Evolutionary conservation across 1,140 invertebrate species (phyloP).

Genomic region (Nixonia krombeini): DNA sequence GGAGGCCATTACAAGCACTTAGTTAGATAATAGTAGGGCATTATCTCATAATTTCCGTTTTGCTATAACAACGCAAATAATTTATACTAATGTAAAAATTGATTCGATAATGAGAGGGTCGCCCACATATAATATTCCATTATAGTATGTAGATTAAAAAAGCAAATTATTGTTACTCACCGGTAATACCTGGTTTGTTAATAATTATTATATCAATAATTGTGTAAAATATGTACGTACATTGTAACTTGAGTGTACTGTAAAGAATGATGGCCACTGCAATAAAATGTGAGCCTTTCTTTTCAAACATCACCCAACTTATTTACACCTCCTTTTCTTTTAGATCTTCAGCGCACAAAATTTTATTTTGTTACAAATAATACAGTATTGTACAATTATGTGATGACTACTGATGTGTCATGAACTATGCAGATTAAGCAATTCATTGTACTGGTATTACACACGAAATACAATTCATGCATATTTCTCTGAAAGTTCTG

Average conservation of each 20-base stretch:
- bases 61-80: no score
- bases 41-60: no score
- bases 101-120: neutral
- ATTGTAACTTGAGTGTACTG: slow-evolving; percentile 69
- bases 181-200: slow-evolving; percentile 68
- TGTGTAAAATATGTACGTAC: slow-evolving; percentile 72
- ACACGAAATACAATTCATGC: slow-evolving; percentile 13
- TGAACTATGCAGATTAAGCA: no score
- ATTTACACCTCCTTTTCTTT: neutral
- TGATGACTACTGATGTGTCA: neutral
- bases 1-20: no score
- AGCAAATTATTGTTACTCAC: slow-evolving; percentile 63
- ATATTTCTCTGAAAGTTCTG: slow-evolving; percentile 18
- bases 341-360: neutral
- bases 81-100: neutral
- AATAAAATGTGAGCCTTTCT: slow-evolving; percentile 70
- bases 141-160: slow-evolving; percentile 44
- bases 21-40: no score
- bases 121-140: slow-evolving; percentile 8
- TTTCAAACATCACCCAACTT: slow-evolving; percentile 51
- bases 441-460: neutral
- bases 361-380: neutral
- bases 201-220: slow-evolving; percentile 66
- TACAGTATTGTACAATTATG: neutral
- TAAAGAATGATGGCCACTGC: slow-evolving; percentile 64